Conservation (phyloP, 2,797 vertebrate genomes). For the Lateolabrax maculatus region DNA sequence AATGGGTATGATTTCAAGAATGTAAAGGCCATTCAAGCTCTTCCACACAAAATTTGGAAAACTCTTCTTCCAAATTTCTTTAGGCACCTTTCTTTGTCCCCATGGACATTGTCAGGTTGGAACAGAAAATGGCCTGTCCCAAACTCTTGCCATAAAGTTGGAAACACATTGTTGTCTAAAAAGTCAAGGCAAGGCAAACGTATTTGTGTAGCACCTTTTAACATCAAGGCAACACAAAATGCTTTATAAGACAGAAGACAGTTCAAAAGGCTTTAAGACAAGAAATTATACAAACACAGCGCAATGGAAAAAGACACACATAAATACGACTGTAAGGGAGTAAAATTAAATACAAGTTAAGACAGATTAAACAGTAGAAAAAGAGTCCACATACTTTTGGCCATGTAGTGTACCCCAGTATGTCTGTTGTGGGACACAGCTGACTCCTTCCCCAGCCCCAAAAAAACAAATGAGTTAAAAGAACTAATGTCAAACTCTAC, state of each 20-base stretch:
- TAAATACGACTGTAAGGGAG: background rate
- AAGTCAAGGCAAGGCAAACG: background rate
- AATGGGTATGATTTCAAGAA: background rate
- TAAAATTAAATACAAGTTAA: background rate
- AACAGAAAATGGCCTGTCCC: background rate
- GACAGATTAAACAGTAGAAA: background rate
- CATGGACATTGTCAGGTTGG: background rate
- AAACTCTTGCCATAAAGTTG: background rate
- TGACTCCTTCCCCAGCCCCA: constrained; percentile 19
- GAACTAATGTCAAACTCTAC: background rate
- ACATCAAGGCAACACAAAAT: background rate
- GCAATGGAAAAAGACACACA: background rate
- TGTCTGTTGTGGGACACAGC: constrained; percentile 9
- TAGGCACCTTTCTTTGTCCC: background rate
- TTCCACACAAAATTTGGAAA: background rate
- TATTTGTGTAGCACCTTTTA: background rate
- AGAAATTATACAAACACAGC: background rate
- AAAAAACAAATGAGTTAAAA: constrained; percentile 37
- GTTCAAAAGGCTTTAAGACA: background rate
- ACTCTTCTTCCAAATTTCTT: too few relatives aligned
- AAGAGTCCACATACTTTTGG: background rate
- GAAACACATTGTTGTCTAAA: background rate
- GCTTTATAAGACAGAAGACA: background rate
- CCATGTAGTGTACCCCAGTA: background rate
- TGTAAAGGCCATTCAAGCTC: background rate